Evolutionary conservation across 2,113 vertebrate species (phyloP), one percentile per base, ranked within the genome.

Genomic region (Ptilorrhoa leucosticta): DNA sequence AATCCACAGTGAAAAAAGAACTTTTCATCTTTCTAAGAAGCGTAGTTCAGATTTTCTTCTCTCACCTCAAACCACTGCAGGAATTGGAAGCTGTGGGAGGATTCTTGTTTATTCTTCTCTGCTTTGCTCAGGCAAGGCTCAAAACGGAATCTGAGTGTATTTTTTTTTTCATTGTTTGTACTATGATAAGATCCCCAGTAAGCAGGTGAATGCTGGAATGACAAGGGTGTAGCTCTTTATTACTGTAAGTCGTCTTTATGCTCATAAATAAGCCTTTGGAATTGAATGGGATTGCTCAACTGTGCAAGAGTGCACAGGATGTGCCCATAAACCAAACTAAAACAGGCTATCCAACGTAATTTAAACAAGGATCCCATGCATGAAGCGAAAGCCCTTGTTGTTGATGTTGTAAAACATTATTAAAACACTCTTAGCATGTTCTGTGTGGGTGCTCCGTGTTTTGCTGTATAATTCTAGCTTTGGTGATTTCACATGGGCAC

Each of bases 181-280:
- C 77, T 92, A 44, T 15, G 91, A 94, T 92, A 95, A 94, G 80
- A 31, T 83, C 72, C 61, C 65, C 1, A 2, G 54, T 9, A 5
- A 88, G 92, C 94, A 96, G 92, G 96, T 96, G 92, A 97, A 56
- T 2, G 3, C 85, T 95, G 85, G 85, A 83, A 96, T 33, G 5
- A 76, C 12, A 20, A 75, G 90, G 96, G 92, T 83, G 95, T 71
- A 95, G 57, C 45, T 93, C 45, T 95, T 96, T 93, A 95, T 96
- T 89, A 47, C 91, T 31, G 1, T 61, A 93, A 95, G 78, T 88
- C 85, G 78, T 81, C 75, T 75, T 81, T 94, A 61, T 8, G 71
- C n/a, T 93, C 56, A 51, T 78, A 90, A 80, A 92, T 54, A 75
- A 77, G 51, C 92, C 92, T 93, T 65, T 90, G 77, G 75, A 86